These are phyloP conservation scores for Cyprinodon brontotheroides DNA, from an alignment of 2,113 vertebrate genomes.

Conservation along the genomic window DNA sequence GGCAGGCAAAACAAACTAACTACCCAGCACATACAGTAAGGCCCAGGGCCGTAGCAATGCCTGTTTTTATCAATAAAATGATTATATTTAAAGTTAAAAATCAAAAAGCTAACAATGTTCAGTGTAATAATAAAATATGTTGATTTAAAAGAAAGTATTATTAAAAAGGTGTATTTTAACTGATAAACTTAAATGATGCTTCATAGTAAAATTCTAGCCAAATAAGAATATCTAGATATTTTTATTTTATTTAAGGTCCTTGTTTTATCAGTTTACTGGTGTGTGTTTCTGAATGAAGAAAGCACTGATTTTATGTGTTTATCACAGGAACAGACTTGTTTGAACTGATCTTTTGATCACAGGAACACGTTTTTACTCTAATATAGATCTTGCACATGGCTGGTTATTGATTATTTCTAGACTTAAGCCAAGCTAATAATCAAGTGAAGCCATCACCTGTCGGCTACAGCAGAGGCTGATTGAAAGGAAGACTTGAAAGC, in stretches of 20 bases:
- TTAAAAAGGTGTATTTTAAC: not conserved
- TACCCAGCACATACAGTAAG: too few species aligned
- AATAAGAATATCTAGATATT: not conserved
- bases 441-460: constrained; percentile 71
- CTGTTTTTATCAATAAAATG: not conserved
- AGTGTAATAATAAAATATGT: not conserved
- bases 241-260: not conserved
- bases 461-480: constrained; percentile 47
- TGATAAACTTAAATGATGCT: not conserved
- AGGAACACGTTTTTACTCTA: constrained; percentile 39
- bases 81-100: not conserved
- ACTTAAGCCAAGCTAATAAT: constrained; percentile 49
- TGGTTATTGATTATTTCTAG: constrained; percentile 38
- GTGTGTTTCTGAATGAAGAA: constrained; percentile 26
- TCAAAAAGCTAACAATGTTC: not conserved
- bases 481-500: constrained; percentile 67
- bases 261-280: not conserved
- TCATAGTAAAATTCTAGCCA: not conserved
- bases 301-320: constrained; percentile 32
- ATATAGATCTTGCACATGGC: constrained; percentile 43
- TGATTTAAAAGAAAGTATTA: too few species aligned
- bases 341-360: constrained; percentile 37
- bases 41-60: too few species aligned
- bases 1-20: too few species aligned
- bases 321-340: constrained; percentile 32